A percentile compares a stretch with the other conserved stretches of the same genome.
Evolutionary conservation across 35 echinoderm and acorn worm genomes (phyloP).

Genomic region (Heliocidaris tuberculata): DNA sequence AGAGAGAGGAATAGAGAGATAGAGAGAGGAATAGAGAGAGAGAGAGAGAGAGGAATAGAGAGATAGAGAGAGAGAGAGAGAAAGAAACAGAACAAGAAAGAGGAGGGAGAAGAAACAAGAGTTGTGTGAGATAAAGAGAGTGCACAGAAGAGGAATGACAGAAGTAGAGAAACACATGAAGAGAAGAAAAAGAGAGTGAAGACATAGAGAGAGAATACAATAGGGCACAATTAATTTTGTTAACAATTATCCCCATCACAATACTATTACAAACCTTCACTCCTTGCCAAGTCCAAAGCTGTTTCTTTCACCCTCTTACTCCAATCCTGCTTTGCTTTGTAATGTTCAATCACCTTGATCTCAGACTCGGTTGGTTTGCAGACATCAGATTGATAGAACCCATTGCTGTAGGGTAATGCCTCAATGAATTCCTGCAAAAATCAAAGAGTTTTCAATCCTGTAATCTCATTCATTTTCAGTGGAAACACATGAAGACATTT

Average conservation of each 20-base stretch:
- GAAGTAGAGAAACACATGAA: background rate
- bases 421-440: conserved; percentile 47
- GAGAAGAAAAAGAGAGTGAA: background rate
- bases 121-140: too few relatives aligned
- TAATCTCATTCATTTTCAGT: background rate
- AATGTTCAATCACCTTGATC: conserved; percentile 49
- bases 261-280: background rate
- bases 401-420: conserved; percentile 52
- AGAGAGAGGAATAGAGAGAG: too few relatives aligned
- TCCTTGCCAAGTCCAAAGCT: conserved; percentile 22
- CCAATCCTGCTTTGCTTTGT: conserved; percentile 5
- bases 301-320: conserved; percentile 36
- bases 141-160: too few relatives aligned
- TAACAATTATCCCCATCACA: too few relatives aligned
- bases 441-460: background rate
- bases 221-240: too few relatives aligned
- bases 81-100: too few relatives aligned
- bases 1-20: too few relatives aligned
- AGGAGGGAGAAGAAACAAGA: too few relatives aligned
- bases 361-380: conserved; percentile 55
- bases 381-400: conserved; percentile 47
- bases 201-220: too few relatives aligned
- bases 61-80: too few relatives aligned
- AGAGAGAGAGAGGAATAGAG: too few relatives aligned
- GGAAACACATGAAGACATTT: too few relatives aligned